Evolutionary conservation across 2,113 vertebrate genomes (phyloP), one percentile per base, ranked within the genome.

Genomic region (Nanger granti): DNA sequence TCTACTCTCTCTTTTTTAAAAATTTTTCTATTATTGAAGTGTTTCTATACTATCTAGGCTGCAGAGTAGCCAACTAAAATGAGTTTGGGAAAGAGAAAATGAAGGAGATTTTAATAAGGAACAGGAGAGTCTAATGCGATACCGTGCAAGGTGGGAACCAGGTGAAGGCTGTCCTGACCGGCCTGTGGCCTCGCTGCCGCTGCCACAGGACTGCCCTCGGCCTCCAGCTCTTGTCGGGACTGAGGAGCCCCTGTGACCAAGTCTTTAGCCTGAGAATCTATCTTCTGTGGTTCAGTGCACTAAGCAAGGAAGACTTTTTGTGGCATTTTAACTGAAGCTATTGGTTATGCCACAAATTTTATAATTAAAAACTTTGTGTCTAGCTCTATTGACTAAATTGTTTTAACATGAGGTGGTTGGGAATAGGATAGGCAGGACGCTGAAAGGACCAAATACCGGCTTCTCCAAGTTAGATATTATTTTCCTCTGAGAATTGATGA

Each of bases 291-390:
- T 47, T 41, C 41, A 47, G 76, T 52, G 7, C n/a, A 12, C 76
- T 22, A 37, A 62, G 95, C 83, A 94, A 31, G 90, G 86, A 64
- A n/a, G 47, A 90, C 69, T 55, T 89, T 92, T 55, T 89, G 52
- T 91, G 79, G 69, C 31, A 44, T 95, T 94, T 94, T 37, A 54
- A 91, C 52, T 14, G 47, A 29, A 62, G 29, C 37, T 96, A 41
- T 64, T 76, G 85, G 44, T 20, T 84, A 26, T 80, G 69, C 85
- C 57, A 18, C 92, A 73, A 1, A 52, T 60, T 66, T 89, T 96
- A 80, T 90, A 85, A 93, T 90, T 96, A 83, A 93, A 91, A 93
- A 66, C 73, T 83, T 83, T 89, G n/a, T 60, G 54, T 93, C 29
- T 49, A n/a, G 55, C 26, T 24, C 57, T 73, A 4, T 8, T 34